phyloP scores from a whole-genome alignment of 2,888 invertebrate genomes.

The Zygogramma bicolorata region DNA sequence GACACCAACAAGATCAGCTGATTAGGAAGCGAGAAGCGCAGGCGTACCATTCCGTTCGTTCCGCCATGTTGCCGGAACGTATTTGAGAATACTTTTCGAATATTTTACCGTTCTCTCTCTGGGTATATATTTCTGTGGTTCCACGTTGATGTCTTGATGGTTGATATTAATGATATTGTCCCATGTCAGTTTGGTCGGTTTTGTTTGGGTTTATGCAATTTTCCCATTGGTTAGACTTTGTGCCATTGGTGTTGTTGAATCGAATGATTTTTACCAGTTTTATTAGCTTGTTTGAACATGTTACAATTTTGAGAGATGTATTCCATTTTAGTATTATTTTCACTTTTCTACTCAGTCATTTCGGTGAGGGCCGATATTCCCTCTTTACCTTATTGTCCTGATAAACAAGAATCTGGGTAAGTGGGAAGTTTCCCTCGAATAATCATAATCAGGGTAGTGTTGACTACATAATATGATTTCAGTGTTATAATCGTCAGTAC shows the following conservation, averaged over 20 bases:
- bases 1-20: too few species aligned
- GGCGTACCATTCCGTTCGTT: too few species aligned
- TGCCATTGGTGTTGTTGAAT: neutral
- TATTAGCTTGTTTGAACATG: neutral
- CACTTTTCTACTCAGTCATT: neutral
- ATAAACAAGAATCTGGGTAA: constrained; percentile 50
- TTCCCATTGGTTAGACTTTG: neutral
- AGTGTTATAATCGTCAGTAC: constrained; percentile 85
- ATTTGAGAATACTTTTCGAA: too few species aligned
- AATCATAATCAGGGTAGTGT: neutral
- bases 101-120: too few species aligned
- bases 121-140: too few species aligned
- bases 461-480: constrained; percentile 12
- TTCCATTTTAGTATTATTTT: neutral
- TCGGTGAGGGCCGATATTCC: constrained; percentile 36
- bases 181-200: too few species aligned
- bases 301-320: neutral
- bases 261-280: neutral
- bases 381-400: constrained; percentile 51
- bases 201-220: neutral
- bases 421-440: constrained; percentile 7
- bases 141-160: too few species aligned
- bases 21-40: too few species aligned
- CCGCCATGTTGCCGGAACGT: too few species aligned
- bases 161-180: too few species aligned